Evolutionary conservation across 2,113 vertebrate species (phyloP).

Genomic region (Calidris pygmaea): DNA sequence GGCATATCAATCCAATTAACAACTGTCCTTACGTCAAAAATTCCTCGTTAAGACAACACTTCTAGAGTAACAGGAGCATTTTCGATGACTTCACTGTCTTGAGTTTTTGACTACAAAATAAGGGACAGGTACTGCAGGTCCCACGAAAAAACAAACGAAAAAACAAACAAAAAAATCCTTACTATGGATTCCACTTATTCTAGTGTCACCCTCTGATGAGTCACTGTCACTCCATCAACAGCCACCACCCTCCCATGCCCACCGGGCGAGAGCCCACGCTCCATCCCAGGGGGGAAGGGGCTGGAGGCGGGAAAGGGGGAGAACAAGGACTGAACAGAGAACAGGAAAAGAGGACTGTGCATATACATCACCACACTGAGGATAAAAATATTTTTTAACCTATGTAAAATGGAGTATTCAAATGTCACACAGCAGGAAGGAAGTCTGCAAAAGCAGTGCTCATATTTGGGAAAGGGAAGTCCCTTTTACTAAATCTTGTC

Average conservation of each 20-base stretch:
- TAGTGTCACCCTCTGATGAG: not conserved
- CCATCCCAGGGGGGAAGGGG: accelerated
- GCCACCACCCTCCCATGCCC: not conserved
- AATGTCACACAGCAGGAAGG: not conserved
- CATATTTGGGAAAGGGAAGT: not conserved
- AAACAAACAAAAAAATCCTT: not conserved
- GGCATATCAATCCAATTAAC: not conserved
- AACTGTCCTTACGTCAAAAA: not conserved
- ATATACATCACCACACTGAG: not conserved
- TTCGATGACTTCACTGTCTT: not conserved
- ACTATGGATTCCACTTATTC: not conserved
- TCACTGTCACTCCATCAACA: not conserved
- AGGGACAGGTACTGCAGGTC: accelerated
- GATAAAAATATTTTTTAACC: not conserved
- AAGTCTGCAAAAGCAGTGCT: not conserved
- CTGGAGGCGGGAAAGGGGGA: not conserved
- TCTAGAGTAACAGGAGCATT: not conserved
- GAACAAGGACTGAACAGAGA: not conserved
- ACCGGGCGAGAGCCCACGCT: not conserved
- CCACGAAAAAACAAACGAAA: not conserved
- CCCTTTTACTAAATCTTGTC: not conserved
- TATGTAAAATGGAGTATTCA: not conserved
- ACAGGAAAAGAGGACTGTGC: not conserved
- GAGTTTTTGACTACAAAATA: not conserved
- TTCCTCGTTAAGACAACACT: not conserved